phyloP scores from a whole-genome alignment of 2,888 invertebrate species.

The Ophion ellenae region DNA sequence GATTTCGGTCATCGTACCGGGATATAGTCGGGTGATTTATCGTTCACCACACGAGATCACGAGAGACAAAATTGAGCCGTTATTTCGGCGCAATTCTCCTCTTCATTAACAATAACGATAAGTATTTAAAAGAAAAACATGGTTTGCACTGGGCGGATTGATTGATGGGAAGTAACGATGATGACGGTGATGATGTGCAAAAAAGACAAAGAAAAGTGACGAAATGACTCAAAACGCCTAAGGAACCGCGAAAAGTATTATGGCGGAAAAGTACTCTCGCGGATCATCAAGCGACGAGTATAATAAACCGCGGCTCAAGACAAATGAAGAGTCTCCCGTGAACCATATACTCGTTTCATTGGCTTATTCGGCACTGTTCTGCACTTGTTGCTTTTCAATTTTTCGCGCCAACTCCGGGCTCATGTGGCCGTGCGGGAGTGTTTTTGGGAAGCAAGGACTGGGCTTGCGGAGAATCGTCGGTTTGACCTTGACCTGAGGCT shows the following conservation, averaged over 20 bases:
- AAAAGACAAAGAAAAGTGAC: background rate
- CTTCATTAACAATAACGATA: slow-evolving; percentile 55
- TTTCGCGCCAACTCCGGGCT: slow-evolving; percentile 81
- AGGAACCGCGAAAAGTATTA: slow-evolving; percentile 5
- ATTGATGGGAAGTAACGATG: slow-evolving; percentile 72
- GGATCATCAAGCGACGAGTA: background rate
- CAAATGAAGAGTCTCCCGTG: background rate
- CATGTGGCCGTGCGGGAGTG: slow-evolving; percentile 84
- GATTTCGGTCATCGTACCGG: background rate
- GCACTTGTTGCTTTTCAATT: slow-evolving; percentile 82
- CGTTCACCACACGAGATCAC: slow-evolving; percentile 11
- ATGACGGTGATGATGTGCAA: slow-evolving; percentile 35
- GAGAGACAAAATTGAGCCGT: slow-evolving; percentile 52
- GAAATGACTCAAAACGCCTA: background rate
- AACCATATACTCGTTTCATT: slow-evolving; percentile 70
- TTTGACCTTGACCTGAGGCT: slow-evolving; percentile 92
- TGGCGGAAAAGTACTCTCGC: background rate
- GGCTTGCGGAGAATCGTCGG: slow-evolving; percentile 92
- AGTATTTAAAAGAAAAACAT: background rate
- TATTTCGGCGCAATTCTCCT: slow-evolving; percentile 60
- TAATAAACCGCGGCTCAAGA: background rate
- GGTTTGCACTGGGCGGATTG: slow-evolving; percentile 77
- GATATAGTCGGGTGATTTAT: slow-evolving; percentile 4
- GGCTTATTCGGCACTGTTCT: slow-evolving; percentile 77
- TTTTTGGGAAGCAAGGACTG: slow-evolving; percentile 82